These are phyloP conservation scores for Sinocyclocheilus anophthalmus DNA, from an alignment of 2,113 vertebrate genomes.

Conservation along the genomic window DNA sequence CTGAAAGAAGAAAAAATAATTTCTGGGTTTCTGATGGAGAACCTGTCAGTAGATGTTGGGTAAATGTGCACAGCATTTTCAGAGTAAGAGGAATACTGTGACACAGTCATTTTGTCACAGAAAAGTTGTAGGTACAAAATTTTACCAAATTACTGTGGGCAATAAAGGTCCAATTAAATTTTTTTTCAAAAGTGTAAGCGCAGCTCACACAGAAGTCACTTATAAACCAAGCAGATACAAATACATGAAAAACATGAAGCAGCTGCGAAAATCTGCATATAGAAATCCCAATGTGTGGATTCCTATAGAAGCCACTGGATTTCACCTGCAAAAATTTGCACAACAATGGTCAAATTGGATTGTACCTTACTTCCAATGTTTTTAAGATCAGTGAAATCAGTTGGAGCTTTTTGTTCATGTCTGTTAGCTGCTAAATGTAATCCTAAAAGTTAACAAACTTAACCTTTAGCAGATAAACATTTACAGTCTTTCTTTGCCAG, in stretches of 20 bases:
- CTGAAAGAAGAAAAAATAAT: neutral
- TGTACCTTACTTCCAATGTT: neutral
- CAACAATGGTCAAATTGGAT: neutral
- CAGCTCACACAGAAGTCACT: neutral
- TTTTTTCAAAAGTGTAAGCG: neutral
- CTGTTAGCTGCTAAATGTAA: too few species aligned
- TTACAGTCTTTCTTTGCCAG: too few species aligned
- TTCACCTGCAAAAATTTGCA: neutral
- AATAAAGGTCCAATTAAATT: neutral
- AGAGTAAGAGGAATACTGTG: neutral
- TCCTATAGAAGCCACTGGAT: neutral
- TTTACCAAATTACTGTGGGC: too few species aligned
- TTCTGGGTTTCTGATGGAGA: constrained; percentile 11
- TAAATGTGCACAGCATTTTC: neutral
- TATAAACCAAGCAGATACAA: neutral
- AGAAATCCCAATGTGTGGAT: neutral
- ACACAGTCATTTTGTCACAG: neutral
- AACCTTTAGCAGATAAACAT: too few species aligned
- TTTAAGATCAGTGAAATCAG: neutral
- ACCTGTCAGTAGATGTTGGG: neutral
- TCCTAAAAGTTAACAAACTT: too few species aligned
- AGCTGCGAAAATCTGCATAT: too few species aligned
- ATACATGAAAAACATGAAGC: too few species aligned
- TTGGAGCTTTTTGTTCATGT: too few species aligned
- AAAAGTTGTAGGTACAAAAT: neutral